phyloP scores from a whole-genome alignment of 35 echinoderm and acorn worm genomes.

The Ophiothrix spiculata region DNA sequence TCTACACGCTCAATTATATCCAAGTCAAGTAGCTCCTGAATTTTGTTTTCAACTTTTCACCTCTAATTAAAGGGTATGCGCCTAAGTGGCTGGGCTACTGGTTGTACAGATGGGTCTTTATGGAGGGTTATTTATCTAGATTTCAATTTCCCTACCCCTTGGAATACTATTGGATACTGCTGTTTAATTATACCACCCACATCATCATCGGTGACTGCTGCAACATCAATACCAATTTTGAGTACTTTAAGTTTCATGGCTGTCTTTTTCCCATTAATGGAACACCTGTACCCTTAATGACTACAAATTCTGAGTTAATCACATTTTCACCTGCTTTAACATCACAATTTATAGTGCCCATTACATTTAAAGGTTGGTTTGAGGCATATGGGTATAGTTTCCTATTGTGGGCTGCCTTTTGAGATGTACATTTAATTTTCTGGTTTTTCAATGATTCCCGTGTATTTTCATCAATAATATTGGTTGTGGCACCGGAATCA shows the following conservation, averaged over 20 bases:
- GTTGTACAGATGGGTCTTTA: conserved; percentile 18
- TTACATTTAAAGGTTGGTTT: no score
- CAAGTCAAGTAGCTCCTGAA: conserved; percentile 8
- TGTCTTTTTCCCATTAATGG: background rate
- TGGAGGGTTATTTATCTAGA: conserved; percentile 1
- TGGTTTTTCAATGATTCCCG: no score
- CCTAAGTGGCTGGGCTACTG: conserved; percentile 20
- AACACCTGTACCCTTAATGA: conserved; percentile 6
- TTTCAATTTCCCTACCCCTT: conserved; percentile 31
- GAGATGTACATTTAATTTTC: no score
- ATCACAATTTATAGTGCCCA: no score
- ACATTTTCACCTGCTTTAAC: no score
- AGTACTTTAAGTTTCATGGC: background rate
- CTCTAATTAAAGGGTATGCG: conserved; percentile 11
- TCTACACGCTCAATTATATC: conserved; percentile 39
- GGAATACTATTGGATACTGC: background rate
- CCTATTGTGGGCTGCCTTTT: no score
- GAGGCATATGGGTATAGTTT: no score
- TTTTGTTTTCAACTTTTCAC: conserved; percentile 20
- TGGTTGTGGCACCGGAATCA: no score
- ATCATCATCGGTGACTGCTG: background rate
- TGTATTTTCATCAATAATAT: no score
- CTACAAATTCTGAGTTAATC: no score
- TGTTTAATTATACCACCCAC: background rate
- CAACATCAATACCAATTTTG: background rate